Evolutionary conservation across 2,797 vertebrate species (phyloP).

Genomic region (Pangasius macronema): DNA sequence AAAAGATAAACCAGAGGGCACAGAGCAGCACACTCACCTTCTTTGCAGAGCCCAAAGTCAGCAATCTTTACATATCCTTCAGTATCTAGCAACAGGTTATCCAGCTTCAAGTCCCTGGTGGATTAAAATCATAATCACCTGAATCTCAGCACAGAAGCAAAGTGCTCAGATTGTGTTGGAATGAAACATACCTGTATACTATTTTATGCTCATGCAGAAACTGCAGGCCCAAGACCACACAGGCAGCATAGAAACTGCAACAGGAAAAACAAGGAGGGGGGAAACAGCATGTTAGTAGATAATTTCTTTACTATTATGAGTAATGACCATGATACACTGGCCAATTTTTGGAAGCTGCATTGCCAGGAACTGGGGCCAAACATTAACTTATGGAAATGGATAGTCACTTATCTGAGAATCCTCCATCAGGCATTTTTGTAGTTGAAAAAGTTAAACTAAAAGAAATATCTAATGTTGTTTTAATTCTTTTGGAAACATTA

Average conservation of each 20-base stretch:
- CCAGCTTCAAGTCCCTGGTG: slow-evolving; percentile 88
- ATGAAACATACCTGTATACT: slow-evolving; percentile 90
- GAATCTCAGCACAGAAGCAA: neutral
- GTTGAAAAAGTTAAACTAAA: neutral
- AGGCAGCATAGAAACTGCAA: slow-evolving; percentile 94
- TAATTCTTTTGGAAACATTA: neutral
- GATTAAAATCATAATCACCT: slow-evolving; percentile 1
- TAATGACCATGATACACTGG: neutral
- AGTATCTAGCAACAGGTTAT: slow-evolving; percentile 94
- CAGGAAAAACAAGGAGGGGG: neutral
- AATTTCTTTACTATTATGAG: slow-evolving; percentile 3
- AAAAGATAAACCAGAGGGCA: neutral
- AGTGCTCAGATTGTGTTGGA: neutral
- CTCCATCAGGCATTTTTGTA: neutral
- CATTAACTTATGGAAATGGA: neutral
- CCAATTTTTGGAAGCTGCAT: neutral
- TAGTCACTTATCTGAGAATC: neutral
- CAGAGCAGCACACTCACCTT: slow-evolving; percentile 76
- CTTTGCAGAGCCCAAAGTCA: slow-evolving; percentile 98
- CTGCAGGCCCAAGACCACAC: slow-evolving; percentile 95
- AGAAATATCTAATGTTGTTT: neutral
- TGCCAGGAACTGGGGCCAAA: neutral
- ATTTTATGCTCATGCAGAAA: slow-evolving; percentile 99
- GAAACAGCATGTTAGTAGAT: neutral
- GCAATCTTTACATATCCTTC: slow-evolving; percentile 99